phyloP scores from a whole-genome alignment of 2,113 vertebrate species.

The Alethe castanea region DNA sequence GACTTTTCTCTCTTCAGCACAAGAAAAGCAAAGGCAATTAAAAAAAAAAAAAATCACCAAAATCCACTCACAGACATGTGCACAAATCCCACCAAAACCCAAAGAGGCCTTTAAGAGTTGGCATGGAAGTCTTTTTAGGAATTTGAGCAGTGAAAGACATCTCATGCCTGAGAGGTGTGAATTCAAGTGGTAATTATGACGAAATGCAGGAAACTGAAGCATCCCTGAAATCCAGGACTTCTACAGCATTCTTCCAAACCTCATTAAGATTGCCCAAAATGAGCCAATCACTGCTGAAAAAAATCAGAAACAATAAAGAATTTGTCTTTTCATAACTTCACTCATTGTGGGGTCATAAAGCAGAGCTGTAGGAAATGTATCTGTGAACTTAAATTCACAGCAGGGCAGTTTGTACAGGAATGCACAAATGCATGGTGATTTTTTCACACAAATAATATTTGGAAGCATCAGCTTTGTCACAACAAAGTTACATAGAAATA shows the following conservation, averaged over 20 bases:
- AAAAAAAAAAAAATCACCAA: background rate
- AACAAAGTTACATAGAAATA: background rate
- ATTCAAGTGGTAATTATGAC: background rate
- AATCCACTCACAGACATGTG: fast-evolving
- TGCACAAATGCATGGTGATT: fast-evolving
- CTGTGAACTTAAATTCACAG: background rate
- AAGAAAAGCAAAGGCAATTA: background rate
- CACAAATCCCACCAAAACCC: no score
- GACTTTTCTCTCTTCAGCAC: background rate
- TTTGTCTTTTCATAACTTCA: background rate
- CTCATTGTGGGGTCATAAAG: background rate
- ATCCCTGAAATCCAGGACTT: background rate
- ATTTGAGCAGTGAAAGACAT: background rate
- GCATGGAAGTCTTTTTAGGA: background rate
- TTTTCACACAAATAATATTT: background rate
- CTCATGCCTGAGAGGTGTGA: background rate
- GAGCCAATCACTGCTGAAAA: background rate
- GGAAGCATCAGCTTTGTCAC: background rate
- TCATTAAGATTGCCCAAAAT: background rate
- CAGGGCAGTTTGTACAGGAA: background rate
- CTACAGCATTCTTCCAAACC: background rate
- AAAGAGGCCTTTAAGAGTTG: background rate
- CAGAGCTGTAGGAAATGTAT: background rate
- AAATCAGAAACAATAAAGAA: background rate
- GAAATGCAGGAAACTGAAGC: background rate